Evolutionary conservation across 2,888 invertebrate genomes (phyloP).

Genomic region (Perdita meconis): DNA sequence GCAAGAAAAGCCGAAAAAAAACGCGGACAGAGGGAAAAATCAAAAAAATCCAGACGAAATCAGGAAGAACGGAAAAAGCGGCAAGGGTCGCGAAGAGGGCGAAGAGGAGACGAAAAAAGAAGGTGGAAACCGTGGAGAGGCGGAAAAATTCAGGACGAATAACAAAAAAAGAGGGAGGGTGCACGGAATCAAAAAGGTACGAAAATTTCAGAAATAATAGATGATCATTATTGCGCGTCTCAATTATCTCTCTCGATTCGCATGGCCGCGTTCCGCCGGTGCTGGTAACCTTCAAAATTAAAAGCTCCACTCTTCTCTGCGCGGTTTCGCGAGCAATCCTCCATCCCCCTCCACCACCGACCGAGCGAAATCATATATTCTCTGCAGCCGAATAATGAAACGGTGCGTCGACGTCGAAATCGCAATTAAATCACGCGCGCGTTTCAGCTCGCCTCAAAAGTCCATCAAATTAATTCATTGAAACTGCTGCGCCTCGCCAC

Average conservation of each 20-base stretch:
- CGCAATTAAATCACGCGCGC: constrained; percentile 55
- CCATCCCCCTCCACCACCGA: background rate
- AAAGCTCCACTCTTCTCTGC: background rate
- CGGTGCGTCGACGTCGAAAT: constrained; percentile 52
- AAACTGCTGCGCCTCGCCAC: constrained; percentile 37
- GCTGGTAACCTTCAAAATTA: constrained; percentile 26
- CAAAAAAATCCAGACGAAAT: too few species aligned
- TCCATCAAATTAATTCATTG: constrained; percentile 61
- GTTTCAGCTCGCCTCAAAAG: constrained; percentile 51
- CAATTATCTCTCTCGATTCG: constrained; percentile 6
- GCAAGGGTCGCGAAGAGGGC: too few species aligned
- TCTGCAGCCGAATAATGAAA: constrained; percentile 45
- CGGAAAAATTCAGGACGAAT: constrained; percentile 2
- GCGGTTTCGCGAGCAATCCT: background rate
- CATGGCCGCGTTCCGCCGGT: background rate
- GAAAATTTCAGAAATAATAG: background rate
- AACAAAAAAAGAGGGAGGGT: background rate
- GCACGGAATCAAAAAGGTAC: background rate
- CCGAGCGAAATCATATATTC: constrained; percentile 43
- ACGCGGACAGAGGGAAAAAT: too few species aligned
- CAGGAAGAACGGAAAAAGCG: too few species aligned
- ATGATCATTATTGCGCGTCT: constrained; percentile 8
- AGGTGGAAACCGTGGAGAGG: too few species aligned
- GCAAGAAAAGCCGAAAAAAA: background rate
- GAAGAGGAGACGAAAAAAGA: too few species aligned